Evolutionary conservation across 2,113 vertebrate species (phyloP).

Genomic region (Alligator sinensis): DNA sequence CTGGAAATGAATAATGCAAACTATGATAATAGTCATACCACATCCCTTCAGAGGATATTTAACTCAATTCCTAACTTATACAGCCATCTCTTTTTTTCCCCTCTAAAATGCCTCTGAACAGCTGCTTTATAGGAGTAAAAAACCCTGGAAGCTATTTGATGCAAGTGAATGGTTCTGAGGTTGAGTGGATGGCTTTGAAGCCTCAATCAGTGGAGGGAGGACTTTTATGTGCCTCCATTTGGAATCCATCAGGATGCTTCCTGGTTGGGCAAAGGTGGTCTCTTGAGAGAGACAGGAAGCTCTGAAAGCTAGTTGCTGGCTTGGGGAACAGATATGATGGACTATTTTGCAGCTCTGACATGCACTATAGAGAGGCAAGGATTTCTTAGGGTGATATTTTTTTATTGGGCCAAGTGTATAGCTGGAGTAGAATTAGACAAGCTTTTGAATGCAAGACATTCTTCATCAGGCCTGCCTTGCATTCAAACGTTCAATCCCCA

Average conservation of each 20-base stretch:
- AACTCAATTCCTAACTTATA: slow-evolving; percentile 58
- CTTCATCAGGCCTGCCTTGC: no score
- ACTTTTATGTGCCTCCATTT: slow-evolving; percentile 10
- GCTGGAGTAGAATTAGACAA: no score
- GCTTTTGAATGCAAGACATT: no score
- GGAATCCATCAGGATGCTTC: background rate
- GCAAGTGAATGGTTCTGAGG: slow-evolving; percentile 16
- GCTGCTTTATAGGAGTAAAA: slow-evolving; percentile 33
- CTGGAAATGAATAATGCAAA: slow-evolving; percentile 34
- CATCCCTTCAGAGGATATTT: slow-evolving; percentile 59
- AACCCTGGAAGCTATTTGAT: slow-evolving; percentile 42
- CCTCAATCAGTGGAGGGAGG: slow-evolving; percentile 4
- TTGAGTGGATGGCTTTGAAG: background rate
- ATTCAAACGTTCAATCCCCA: no score
- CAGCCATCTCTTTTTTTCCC: slow-evolving; percentile 37
- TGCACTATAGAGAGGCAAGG: background rate
- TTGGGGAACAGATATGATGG: accelerated
- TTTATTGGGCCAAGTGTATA: no score
- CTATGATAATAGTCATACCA: slow-evolving; percentile 34
- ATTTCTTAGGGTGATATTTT: no score
- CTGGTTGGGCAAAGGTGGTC: background rate
- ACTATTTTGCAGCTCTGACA: background rate
- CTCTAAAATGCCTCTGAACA: slow-evolving; percentile 57
- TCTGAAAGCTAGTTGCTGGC: background rate
- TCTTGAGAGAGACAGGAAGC: background rate